These are phyloP conservation scores for Pimephales promelas DNA, from an alignment of 2,113 vertebrate species.

Conservation along the genomic window DNA sequence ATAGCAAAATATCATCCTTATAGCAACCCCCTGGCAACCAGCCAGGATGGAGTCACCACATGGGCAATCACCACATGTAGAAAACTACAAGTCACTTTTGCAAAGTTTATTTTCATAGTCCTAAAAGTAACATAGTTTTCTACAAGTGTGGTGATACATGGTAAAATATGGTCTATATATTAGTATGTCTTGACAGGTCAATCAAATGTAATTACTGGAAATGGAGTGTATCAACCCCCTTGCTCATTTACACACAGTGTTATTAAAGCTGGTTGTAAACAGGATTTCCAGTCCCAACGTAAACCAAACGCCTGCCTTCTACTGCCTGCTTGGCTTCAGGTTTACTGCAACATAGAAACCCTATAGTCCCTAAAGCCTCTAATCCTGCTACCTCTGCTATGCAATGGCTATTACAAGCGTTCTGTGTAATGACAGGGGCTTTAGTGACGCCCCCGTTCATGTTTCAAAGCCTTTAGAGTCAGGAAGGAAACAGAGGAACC, in stretches of 20 bases:
- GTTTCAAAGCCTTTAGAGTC: conserved; percentile 37
- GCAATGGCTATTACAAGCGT: conserved; percentile 40
- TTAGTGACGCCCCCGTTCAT: conserved; percentile 25
- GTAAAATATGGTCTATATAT: background rate
- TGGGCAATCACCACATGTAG: no score
- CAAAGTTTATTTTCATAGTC: background rate
- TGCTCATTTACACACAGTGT: conserved; percentile 25
- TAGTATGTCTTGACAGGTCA: background rate
- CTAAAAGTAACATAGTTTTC: no score
- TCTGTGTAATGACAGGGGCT: conserved; percentile 41
- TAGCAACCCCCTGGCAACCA: no score
- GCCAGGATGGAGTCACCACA: no score
- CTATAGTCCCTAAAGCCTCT: conserved; percentile 35
- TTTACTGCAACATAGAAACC: conserved; percentile 17
- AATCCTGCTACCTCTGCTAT: conserved; percentile 22
- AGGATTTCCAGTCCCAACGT: conserved; percentile 20
- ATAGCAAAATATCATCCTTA: background rate
- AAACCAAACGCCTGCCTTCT: conserved; percentile 23
- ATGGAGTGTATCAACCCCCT: conserved; percentile 1
- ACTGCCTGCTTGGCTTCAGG: conserved; percentile 20
- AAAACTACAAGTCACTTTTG: no score
- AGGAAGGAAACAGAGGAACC: conserved; percentile 45
- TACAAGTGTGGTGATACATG: no score
- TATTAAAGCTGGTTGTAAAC: conserved; percentile 27
- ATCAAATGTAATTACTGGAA: conserved; percentile 9